These are phyloP conservation scores for Copidosoma floridanum DNA, from an alignment of 1,140 invertebrate genomes.

Conservation along the genomic window DNA sequence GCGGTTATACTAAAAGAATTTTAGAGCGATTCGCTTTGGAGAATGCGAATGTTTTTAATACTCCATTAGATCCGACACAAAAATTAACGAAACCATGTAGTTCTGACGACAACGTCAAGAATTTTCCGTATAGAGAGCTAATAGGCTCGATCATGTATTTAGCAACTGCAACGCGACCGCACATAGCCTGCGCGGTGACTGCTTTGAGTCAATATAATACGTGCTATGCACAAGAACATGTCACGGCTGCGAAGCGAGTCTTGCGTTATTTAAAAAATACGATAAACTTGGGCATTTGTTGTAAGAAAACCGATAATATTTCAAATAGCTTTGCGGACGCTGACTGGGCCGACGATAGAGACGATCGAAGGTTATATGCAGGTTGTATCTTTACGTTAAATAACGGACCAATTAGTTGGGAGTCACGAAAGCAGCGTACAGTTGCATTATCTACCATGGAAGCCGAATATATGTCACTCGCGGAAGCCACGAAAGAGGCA, in stretches of 20 bases:
- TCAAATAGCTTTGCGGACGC: conserved; percentile 30
- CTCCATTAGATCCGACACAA: conserved; percentile 19
- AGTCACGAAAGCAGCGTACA: conserved; percentile 29
- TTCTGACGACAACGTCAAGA: not conserved
- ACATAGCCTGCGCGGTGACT: conserved; percentile 43
- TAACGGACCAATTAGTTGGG: conserved; percentile 23
- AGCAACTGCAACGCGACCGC: conserved; percentile 40
- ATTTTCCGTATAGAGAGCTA: conserved; percentile 37
- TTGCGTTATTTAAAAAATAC: conserved; percentile 38
- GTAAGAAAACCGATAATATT: not conserved
- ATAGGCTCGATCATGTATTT: conserved; percentile 47
- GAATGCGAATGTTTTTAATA: conserved; percentile 34
- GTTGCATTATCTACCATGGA: conserved; percentile 44
- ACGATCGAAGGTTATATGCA: conserved; percentile 32
- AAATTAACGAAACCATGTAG: conserved; percentile 1
- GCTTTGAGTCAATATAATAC: conserved; percentile 17
- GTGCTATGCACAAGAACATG: conserved; percentile 26
- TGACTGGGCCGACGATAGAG: conserved; percentile 31
- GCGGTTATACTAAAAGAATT: conserved; percentile 12
- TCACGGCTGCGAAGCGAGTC: conserved; percentile 35
- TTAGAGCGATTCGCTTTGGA: conserved; percentile 29
- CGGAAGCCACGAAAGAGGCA: conserved; percentile 44
- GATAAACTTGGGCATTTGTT: conserved; percentile 24
- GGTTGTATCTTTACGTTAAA: conserved; percentile 28
- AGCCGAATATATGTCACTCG: conserved; percentile 49